Conservation (phyloP, 2,797 vertebrate species). For the Columba guinea region DNA sequence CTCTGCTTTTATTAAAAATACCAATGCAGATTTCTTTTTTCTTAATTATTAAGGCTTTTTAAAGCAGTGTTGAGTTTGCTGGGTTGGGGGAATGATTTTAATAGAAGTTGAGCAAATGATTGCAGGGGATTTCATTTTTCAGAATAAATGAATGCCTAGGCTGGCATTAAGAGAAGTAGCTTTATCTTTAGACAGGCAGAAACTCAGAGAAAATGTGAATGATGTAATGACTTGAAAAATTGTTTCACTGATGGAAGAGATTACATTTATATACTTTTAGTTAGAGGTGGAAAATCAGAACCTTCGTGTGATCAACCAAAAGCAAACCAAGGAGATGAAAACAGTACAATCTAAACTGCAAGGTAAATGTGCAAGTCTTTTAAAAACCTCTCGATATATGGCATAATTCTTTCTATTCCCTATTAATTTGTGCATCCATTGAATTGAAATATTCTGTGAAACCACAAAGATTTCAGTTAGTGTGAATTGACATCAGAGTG, state of each 20-base stretch:
- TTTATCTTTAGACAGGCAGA: background rate
- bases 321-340: constrained; percentile 88
- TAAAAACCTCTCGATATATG: background rate
- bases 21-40: background rate
- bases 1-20: background rate
- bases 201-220: background rate
- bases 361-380: constrained; percentile 75
- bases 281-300: constrained; percentile 93
- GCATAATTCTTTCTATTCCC: background rate
- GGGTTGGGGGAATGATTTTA: background rate
- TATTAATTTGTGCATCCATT: background rate
- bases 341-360: constrained; percentile 87
- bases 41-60: background rate
- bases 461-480: background rate
- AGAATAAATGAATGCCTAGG: background rate
- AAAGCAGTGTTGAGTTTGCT: background rate
- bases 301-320: constrained; percentile 89
- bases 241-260: background rate
- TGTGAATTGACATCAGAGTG: background rate
- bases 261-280: constrained; percentile 77
- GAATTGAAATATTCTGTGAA: background rate
- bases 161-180: background rate
- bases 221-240: background rate
- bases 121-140: background rate
- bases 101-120: background rate